Percentiles rank a stretch among this genome's conserved stretches.
These are phyloP conservation scores for Campoplex capitator DNA, from an alignment of 2,888 invertebrate genomes.

Conservation along the genomic window DNA sequence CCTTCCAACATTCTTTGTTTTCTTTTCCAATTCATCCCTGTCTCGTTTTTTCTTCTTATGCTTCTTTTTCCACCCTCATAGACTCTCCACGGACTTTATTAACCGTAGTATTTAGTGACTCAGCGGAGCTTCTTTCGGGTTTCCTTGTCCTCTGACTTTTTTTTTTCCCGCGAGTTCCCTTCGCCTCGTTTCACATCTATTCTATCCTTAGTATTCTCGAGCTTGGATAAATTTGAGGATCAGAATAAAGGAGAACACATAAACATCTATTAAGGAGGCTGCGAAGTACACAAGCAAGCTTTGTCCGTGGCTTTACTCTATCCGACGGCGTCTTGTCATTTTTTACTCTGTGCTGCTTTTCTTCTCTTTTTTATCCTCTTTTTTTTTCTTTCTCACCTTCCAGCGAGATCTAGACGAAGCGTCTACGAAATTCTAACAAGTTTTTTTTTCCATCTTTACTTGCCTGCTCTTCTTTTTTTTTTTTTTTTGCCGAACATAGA, in stretches of 20 bases:
- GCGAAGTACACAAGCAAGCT: conserved; percentile 32
- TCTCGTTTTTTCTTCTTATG: neutral
- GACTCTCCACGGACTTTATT: conserved; percentile 47
- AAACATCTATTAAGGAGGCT: conserved; percentile 59
- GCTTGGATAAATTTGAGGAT: conserved; percentile 42
- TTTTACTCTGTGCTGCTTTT: neutral
- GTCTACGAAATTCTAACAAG: conserved; percentile 51
- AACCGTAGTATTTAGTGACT: conserved; percentile 42
- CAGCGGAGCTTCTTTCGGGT: conserved; percentile 2
- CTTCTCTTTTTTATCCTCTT: conserved; percentile 13
- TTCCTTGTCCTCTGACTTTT: conserved; percentile 2
- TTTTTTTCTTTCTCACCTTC: neutral
- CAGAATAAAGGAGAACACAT: conserved; percentile 63
- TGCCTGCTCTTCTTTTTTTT: neutral
- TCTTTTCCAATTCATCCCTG: conserved; percentile 16
- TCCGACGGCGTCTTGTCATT: conserved; percentile 24
- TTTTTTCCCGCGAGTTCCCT: neutral
- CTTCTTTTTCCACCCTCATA: neutral
- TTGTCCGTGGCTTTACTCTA: conserved; percentile 12
- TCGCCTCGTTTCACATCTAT: conserved; percentile 39
- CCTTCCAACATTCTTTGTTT: conserved; percentile 39
- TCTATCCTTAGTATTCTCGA: conserved; percentile 6
- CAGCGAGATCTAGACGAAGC: conserved; percentile 10
- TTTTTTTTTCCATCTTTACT: neutral
- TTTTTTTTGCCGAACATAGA: conserved; percentile 38